Conservation (phyloP, 2,113 vertebrate species). For the Eulemur macaco region DNA sequence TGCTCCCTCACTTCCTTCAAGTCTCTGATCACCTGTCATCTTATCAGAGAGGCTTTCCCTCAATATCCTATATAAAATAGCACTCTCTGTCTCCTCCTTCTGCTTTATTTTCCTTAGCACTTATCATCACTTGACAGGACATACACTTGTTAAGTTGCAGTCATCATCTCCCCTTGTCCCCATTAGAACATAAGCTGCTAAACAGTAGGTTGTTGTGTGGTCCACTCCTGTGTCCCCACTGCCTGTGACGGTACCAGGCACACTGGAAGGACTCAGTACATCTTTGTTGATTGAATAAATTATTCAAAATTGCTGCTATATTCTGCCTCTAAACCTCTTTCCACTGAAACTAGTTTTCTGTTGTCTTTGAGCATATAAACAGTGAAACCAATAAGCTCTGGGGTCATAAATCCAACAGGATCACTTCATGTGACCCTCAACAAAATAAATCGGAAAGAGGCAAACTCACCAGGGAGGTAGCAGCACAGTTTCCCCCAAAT, state of each 20-base stretch:
- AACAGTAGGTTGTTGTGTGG: background rate
- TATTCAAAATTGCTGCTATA: background rate
- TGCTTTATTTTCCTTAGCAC: background rate
- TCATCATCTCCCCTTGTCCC: background rate
- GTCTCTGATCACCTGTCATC: background rate
- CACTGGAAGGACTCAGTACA: background rate
- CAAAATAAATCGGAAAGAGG: slow-evolving; percentile 29
- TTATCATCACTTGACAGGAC: background rate
- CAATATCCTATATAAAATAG: background rate
- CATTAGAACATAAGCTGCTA: background rate
- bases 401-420: background rate
- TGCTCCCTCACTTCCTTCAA: background rate
- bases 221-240: background rate
- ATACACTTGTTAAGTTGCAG: background rate
- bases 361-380: background rate
- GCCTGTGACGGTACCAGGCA: background rate
- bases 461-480: background rate
- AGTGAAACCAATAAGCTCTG: background rate
- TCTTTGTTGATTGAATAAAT: background rate
- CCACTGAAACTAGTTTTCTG: background rate
- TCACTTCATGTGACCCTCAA: background rate
- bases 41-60: background rate
- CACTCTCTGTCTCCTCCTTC: background rate
- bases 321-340: background rate
- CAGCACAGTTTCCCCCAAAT: background rate